A percentile compares a stretch with the other conserved stretches of the same genome.
Conservation (phyloP, 2,888 invertebrate genomes). For the Catocala fraxini region DNA sequence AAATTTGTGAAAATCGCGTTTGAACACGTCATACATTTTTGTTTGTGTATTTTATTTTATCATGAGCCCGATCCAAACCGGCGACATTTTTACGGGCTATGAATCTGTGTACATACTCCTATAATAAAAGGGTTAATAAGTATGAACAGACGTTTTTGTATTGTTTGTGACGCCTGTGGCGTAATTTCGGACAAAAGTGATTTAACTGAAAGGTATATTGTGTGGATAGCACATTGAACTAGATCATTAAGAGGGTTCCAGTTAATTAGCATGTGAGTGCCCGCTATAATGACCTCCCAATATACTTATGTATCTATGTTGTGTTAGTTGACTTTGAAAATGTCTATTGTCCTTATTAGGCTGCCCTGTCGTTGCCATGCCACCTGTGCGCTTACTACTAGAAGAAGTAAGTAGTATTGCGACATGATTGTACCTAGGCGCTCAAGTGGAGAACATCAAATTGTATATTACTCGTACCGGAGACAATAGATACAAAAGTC, state of each 20-base stretch:
- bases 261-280: slow-evolving; percentile 56
- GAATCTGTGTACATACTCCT: slow-evolving; percentile 46
- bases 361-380: neutral
- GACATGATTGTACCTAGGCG: neutral
- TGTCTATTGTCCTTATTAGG: slow-evolving; percentile 18
- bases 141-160: slow-evolving; percentile 46
- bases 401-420: neutral
- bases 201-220: slow-evolving; percentile 50
- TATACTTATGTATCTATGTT: slow-evolving; percentile 24
- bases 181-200: slow-evolving; percentile 39
- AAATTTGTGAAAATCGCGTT: slow-evolving; percentile 69
- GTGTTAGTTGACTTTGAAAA: slow-evolving; percentile 34
- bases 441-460: slow-evolving; percentile 11
- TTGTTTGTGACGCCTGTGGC: slow-evolving; percentile 47
- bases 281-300: slow-evolving; percentile 34
- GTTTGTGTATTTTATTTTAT: slow-evolving; percentile 64
- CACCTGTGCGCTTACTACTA: neutral
- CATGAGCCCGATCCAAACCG: slow-evolving; percentile 50
- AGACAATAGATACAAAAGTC: slow-evolving; percentile 32
- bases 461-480: slow-evolving; percentile 9
- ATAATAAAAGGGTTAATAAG: slow-evolving; percentile 56
- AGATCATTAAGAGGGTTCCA: slow-evolving; percentile 56
- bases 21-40: slow-evolving; percentile 61
- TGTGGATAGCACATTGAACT: slow-evolving; percentile 54
- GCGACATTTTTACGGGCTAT: slow-evolving; percentile 57